These are phyloP conservation scores for Atherinomorus stipes DNA, from an alignment of 2,113 vertebrate species.

Conservation along the genomic window DNA sequence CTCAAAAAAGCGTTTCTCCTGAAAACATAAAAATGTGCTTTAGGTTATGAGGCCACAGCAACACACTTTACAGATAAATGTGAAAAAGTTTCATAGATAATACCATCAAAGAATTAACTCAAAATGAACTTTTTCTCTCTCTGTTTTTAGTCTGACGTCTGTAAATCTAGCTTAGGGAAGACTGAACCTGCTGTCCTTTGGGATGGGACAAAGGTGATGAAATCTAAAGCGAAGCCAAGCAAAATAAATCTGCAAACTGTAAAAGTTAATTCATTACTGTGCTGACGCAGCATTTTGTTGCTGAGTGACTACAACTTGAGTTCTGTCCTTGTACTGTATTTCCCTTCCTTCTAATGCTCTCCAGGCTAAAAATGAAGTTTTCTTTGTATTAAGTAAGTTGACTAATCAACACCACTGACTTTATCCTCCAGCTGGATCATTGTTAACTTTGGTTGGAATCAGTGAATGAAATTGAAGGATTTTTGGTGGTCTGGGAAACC, in stretches of 20 bases:
- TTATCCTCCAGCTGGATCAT: too few relatives aligned
- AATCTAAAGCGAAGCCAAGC: slow-evolving; percentile 7
- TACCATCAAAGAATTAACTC: too few relatives aligned
- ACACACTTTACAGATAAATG: too few relatives aligned
- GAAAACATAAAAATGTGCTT: neutral
- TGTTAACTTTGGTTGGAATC: too few relatives aligned
- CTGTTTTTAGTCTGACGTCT: too few relatives aligned
- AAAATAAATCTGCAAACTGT: slow-evolving; percentile 24
- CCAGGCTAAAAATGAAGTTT: neutral
- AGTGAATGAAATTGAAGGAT: too few relatives aligned
- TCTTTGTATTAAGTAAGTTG: neutral
- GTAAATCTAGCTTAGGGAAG: too few relatives aligned
- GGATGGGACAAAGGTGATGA: slow-evolving; percentile 54
- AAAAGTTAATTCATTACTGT: slow-evolving; percentile 26
- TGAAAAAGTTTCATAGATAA: too few relatives aligned
- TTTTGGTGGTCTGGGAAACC: too few relatives aligned
- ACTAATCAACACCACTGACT: too few relatives aligned
- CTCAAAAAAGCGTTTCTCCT: too few relatives aligned
- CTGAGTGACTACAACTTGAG: neutral
- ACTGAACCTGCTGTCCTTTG: neutral
- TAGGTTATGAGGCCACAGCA: neutral
- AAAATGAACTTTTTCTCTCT: too few relatives aligned
- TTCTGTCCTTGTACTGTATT: neutral
- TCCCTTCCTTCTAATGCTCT: neutral
- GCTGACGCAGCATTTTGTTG: neutral